phyloP scores from a whole-genome alignment of 2,888 invertebrate genomes.

The Euproctis similis region DNA sequence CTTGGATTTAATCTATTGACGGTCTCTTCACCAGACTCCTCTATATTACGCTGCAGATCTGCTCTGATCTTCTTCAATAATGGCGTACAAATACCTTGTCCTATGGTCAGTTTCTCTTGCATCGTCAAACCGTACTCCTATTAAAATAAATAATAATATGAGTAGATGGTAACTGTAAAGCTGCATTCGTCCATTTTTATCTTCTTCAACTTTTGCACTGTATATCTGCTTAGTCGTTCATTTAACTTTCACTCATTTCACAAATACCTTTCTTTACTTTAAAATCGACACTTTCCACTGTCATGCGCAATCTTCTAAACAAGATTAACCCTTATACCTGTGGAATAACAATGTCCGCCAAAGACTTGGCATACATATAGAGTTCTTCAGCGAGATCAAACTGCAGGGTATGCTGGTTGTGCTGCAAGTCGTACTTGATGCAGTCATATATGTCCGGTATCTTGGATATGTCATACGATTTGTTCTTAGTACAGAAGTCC shows the following conservation, averaged over 20 bases:
- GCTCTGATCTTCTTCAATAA: conserved; percentile 95
- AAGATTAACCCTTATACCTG: too few species aligned
- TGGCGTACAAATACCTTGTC: conserved; percentile 98
- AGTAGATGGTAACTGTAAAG: too few species aligned
- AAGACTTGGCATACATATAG: conserved; percentile 95
- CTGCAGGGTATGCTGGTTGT: conserved; percentile 96
- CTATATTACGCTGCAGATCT: conserved; percentile 95
- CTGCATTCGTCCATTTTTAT: too few species aligned
- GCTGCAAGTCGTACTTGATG: conserved; percentile 98
- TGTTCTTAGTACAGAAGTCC: conserved; percentile 96
- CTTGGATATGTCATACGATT: conserved; percentile 97
- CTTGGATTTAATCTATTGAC: conserved; percentile 97
- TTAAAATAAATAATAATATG: too few species aligned
- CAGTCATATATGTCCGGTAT: conserved; percentile 99
- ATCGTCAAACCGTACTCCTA: conserved; percentile 98
- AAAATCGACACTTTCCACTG: too few species aligned
- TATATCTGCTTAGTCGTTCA: too few species aligned
- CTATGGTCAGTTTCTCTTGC: conserved; percentile 96
- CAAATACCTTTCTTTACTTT: too few species aligned
- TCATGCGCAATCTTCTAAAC: too few species aligned
- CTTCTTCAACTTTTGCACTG: too few species aligned
- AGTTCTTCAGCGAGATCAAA: conserved; percentile 94
- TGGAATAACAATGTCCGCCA: conserved; percentile 99
- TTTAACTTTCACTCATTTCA: too few species aligned
- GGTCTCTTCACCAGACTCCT: conserved; percentile 92